These are phyloP conservation scores for Noctilio leporinus DNA, from an alignment of 2,113 vertebrate genomes.

Conservation along the genomic window DNA sequence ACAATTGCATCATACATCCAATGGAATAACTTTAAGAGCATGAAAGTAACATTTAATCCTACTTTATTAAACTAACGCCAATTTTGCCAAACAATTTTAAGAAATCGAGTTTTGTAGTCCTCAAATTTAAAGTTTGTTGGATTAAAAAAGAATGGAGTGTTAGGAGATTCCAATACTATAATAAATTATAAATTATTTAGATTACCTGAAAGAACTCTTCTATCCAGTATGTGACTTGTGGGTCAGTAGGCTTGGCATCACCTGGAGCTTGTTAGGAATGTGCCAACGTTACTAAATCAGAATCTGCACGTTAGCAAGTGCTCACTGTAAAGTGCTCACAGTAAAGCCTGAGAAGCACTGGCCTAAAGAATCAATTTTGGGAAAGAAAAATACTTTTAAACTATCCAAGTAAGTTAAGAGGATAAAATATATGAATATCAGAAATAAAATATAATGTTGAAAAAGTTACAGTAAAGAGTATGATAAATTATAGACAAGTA, in stretches of 20 bases:
- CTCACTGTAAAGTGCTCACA: background rate
- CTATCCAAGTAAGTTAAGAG: background rate
- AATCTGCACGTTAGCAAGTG: background rate
- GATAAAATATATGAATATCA: background rate
- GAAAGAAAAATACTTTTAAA: background rate
- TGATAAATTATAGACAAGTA: background rate
- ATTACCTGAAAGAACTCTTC: background rate
- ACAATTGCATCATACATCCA: background rate
- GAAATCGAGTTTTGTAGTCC: background rate
- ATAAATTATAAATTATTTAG: background rate
- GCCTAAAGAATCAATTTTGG: background rate
- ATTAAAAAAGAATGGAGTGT: background rate
- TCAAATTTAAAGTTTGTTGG: background rate
- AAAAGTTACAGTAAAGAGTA: background rate
- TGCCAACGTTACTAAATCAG: background rate
- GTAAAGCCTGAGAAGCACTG: background rate
- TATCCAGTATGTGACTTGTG: background rate
- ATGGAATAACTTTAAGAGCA: background rate
- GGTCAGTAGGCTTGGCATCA: background rate
- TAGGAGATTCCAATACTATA: background rate
- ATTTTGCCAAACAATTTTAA: background rate
- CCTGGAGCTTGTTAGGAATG: background rate
- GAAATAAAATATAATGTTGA: background rate
- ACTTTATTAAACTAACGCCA: background rate
- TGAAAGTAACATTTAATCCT: background rate